phyloP scores from a whole-genome alignment of 2,888 invertebrate genomes.

The Orthosia incerta region DNA sequence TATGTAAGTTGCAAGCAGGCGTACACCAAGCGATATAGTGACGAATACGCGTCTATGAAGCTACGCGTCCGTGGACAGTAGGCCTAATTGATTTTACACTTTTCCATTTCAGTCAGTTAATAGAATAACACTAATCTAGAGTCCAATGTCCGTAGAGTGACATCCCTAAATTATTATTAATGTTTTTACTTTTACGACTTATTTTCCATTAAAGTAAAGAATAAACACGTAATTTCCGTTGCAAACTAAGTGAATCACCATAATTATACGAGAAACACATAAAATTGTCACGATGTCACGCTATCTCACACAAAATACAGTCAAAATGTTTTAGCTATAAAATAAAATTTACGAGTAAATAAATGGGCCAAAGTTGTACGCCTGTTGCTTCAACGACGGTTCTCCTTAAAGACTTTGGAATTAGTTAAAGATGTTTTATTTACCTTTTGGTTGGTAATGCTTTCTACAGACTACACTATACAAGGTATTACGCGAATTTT shows the following conservation, averaged over 20 bases:
- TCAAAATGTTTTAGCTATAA: constrained; percentile 34
- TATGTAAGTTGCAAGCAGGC: too few relatives aligned
- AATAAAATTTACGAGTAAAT: constrained; percentile 41
- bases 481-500: too few relatives aligned
- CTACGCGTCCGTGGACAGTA: too few relatives aligned
- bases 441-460: not conserved
- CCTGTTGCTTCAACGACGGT: constrained; percentile 28
- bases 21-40: too few relatives aligned
- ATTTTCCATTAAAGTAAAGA: constrained; percentile 25
- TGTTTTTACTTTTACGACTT: constrained; percentile 5
- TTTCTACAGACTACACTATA: not conserved
- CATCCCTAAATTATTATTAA: not conserved
- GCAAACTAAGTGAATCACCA: constrained; percentile 4
- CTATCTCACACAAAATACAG: not conserved
- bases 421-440: not conserved
- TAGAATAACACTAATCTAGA: too few relatives aligned
- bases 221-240: constrained; percentile 3
- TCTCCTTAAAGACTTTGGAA: constrained; percentile 1
- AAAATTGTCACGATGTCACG: constrained; percentile 15
- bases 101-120: too few relatives aligned
- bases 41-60: too few relatives aligned
- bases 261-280: constrained; percentile 41
- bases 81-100: too few relatives aligned
- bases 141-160: not conserved
- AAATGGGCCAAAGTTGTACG: constrained; percentile 4